Conservation (phyloP, 2,888 invertebrate genomes). For the Scrobipalpa costella region DNA sequence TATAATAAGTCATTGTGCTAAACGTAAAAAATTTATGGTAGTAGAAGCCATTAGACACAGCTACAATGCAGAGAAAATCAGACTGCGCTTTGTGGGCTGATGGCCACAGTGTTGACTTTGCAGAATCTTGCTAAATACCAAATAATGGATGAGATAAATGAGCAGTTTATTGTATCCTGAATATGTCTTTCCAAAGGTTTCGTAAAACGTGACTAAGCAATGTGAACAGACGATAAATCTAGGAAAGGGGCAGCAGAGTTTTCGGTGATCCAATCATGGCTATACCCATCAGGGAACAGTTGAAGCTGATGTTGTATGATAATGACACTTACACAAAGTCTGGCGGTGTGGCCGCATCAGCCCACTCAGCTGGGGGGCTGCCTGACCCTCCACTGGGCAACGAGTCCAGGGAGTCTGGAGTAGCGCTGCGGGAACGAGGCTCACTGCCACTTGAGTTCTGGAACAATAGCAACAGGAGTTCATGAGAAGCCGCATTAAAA, state of each 20-base stretch:
- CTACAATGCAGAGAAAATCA: slow-evolving; percentile 1
- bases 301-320: too few relatives aligned
- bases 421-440: slow-evolving; percentile 91
- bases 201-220: too few relatives aligned
- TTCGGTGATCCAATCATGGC: too few relatives aligned
- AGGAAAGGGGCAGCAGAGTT: too few relatives aligned
- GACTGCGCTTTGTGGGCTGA: background rate
- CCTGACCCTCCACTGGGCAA: slow-evolving; percentile 83
- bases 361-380: slow-evolving; percentile 78
- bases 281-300: too few relatives aligned
- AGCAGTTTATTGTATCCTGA: too few relatives aligned
- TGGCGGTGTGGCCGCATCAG: slow-evolving; percentile 69
- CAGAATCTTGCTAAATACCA: slow-evolving; percentile 1
- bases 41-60: slow-evolving; percentile 8
- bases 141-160: background rate
- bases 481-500: background rate
- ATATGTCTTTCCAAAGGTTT: too few relatives aligned
- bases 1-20: background rate
- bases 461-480: slow-evolving; percentile 44
- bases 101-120: background rate
- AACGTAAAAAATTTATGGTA: background rate
- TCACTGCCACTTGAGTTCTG: slow-evolving; percentile 91
- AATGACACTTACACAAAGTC: slow-evolving; percentile 70
- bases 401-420: slow-evolving; percentile 93
- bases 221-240: too few relatives aligned